Conservation (phyloP, 2,888 invertebrate species). For the Glaucopsyche alexis region DNA sequence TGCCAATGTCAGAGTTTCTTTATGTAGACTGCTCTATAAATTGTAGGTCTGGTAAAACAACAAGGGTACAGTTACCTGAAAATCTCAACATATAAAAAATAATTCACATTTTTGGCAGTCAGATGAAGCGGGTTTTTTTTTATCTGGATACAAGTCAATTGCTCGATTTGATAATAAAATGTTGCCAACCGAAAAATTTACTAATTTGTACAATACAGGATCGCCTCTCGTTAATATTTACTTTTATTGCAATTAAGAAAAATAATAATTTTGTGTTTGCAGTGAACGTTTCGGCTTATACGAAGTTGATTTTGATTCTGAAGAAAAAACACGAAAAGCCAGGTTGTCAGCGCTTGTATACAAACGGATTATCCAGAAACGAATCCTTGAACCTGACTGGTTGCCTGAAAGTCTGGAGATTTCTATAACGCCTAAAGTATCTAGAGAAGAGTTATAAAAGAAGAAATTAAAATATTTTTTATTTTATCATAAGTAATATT, state of each 20-base stretch:
- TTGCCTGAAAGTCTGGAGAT: conserved; percentile 54
- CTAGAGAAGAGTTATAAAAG: conserved; percentile 26
- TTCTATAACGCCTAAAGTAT: conserved; percentile 45
- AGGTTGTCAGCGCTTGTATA: conserved; percentile 82
- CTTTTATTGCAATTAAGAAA: too few species aligned
- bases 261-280: conserved; percentile 31
- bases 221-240: too few species aligned
- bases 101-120: too few species aligned
- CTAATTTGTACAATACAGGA: too few species aligned
- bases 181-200: not conserved
- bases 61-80: too few species aligned
- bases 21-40: too few species aligned
- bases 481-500: not conserved
- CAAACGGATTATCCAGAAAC: conserved; percentile 74
- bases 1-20: too few species aligned
- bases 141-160: not conserved
- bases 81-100: too few species aligned
- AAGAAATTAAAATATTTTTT: not conserved
- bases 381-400: conserved; percentile 56
- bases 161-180: not conserved
- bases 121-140: too few species aligned
- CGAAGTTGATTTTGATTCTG: conserved; percentile 82
- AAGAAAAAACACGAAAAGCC: conserved; percentile 80
- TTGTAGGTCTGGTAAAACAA: too few species aligned
- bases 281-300: conserved; percentile 85